phyloP scores from a whole-genome alignment of 1,140 invertebrate species.

The Muscidifurax raptorellus region DNA sequence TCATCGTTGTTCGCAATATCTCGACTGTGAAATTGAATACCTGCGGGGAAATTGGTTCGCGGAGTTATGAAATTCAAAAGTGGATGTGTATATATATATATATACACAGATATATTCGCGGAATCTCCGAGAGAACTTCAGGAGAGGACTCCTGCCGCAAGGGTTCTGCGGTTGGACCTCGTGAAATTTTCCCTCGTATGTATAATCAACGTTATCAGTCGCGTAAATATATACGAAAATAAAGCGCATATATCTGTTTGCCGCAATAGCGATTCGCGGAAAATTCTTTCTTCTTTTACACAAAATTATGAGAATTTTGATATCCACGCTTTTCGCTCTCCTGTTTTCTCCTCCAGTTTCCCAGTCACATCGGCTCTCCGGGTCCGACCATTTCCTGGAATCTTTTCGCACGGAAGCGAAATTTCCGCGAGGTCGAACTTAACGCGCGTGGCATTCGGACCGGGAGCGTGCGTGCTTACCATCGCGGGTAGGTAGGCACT shows the following conservation, averaged over 20 bases:
- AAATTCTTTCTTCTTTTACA: no score
- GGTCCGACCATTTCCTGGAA: slow-evolving; percentile 10
- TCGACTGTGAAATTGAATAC: neutral
- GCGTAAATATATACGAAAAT: no score
- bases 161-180: no score
- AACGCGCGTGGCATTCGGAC: neutral
- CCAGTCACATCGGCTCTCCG: neutral
- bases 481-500: neutral
- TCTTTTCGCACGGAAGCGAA: neutral
- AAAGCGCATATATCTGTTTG: no score
- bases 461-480: neutral
- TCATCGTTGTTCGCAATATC: neutral
- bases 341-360: no score
- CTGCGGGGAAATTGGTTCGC: neutral
- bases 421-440: slow-evolving; percentile 25
- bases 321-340: neutral
- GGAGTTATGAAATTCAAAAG: slow-evolving; percentile 37
- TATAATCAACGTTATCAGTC: no score
- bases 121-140: no score
- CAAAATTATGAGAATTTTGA: no score
- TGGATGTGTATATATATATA: neutral
- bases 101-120: neutral
- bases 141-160: no score
- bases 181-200: slow-evolving; percentile 43
- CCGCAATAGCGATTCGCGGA: no score